phyloP scores from a whole-genome alignment of 2,888 invertebrate genomes.

The Spodoptera littoralis region DNA sequence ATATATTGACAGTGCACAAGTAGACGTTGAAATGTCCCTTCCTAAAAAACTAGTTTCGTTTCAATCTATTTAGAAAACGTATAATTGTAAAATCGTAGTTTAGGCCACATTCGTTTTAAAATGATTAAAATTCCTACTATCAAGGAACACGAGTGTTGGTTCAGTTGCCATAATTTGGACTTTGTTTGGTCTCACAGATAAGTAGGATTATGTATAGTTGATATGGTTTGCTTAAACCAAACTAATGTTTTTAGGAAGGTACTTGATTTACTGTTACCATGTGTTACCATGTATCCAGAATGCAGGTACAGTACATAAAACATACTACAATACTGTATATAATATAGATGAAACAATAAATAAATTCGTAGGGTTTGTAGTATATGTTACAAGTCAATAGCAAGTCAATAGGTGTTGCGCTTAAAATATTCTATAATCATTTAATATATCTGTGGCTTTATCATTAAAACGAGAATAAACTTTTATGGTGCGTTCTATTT shows the following conservation, averaged over 20 bases:
- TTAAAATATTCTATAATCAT: conserved; percentile 9
- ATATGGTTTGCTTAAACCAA: not conserved
- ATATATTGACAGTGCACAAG: conserved; percentile 3
- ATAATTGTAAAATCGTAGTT: conserved; percentile 12
- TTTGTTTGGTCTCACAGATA: conserved; percentile 1
- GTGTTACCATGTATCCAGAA: not conserved
- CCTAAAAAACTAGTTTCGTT: not conserved
- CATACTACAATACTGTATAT: not conserved
- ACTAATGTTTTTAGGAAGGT: conserved; percentile 13
- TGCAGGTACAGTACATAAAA: not conserved
- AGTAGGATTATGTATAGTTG: not conserved
- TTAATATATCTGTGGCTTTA: not conserved
- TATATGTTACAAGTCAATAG: conserved; percentile 7
- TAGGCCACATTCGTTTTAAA: conserved; percentile 43
- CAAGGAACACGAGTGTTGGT: not conserved
- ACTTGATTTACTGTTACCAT: not conserved
- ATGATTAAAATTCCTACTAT: conserved; percentile 2
- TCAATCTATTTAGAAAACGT: conserved; percentile 10
- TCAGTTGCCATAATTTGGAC: not conserved
- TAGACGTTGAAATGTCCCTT: conserved; percentile 9
- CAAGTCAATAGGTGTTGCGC: conserved; percentile 1
- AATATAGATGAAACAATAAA: conserved; percentile 14
- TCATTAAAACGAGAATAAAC: conserved; percentile 13
- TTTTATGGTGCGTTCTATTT: conserved; percentile 4
- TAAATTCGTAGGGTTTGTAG: conserved; percentile 34